Conservation (phyloP, 2,113 vertebrate genomes). For the Lates calcarifer region DNA sequence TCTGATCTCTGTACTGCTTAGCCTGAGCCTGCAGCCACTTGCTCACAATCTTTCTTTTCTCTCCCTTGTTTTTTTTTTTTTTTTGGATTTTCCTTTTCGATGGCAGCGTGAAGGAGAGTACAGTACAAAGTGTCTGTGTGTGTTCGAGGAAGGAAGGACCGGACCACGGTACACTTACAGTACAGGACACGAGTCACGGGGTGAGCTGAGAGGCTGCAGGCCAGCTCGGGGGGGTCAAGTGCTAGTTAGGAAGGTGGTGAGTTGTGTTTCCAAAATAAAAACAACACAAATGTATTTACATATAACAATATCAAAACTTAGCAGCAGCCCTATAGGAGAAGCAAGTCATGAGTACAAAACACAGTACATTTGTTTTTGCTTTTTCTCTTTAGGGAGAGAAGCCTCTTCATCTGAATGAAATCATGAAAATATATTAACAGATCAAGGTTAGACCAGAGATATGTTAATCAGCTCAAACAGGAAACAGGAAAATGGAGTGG, state of each 20-base stretch:
- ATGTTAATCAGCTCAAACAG: conserved; percentile 64
- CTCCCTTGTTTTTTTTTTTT: conserved; percentile 1
- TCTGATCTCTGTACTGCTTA: conserved; percentile 92
- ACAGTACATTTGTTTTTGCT: conserved; percentile 74
- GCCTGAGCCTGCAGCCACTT: conserved; percentile 93
- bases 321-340: conserved; percentile 83
- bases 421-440: conserved; percentile 42
- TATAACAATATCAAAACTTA: conserved; percentile 39
- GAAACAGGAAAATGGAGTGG: conserved; percentile 67
- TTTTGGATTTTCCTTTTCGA: conserved; percentile 43
- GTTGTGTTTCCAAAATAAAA: conserved; percentile 73
- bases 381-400: conserved; percentile 56
- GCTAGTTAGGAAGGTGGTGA: conserved; percentile 77
- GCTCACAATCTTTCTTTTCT: no score
- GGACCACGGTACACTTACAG: conserved; percentile 79
- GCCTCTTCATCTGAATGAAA: conserved; percentile 51
- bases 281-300: conserved; percentile 67
- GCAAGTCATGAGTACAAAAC: conserved; percentile 79
- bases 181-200: conserved; percentile 75
- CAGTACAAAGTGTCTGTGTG: conserved; percentile 55
- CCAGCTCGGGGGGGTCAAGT: conserved; percentile 74
- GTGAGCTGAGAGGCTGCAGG: conserved; percentile 78
- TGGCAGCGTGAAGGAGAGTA: conserved; percentile 57
- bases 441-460: conserved; percentile 62
- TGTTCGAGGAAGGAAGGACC: conserved; percentile 60